phyloP scores from a whole-genome alignment of 2,797 vertebrate genomes.

The Columba guinea region DNA sequence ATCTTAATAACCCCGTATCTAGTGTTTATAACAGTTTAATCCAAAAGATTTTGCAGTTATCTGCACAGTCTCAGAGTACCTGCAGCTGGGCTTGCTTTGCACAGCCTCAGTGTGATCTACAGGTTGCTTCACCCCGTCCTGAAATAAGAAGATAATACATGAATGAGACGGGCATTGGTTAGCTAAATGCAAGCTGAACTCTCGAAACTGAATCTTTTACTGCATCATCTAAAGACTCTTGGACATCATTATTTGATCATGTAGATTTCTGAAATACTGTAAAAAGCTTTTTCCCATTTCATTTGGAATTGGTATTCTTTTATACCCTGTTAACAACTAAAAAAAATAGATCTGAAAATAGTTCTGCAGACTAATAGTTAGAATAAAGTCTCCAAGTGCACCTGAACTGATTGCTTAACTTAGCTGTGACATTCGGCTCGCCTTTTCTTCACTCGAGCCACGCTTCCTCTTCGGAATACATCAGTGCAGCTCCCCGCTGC shows the following conservation, averaged over 20 bases:
- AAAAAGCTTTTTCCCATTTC: background rate
- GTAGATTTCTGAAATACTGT: background rate
- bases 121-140: background rate
- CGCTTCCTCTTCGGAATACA: background rate
- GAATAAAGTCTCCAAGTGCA: background rate
- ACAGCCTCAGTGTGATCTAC: background rate
- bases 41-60: background rate
- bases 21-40: background rate
- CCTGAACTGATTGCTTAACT: slow-evolving; percentile 10
- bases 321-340: background rate
- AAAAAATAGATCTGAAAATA: background rate
- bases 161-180: background rate
- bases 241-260: background rate
- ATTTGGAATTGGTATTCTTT: background rate
- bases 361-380: background rate
- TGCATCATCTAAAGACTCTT: background rate
- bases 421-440: background rate
- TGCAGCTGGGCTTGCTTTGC: background rate
- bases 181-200: background rate
- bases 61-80: background rate
- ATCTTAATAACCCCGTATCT: background rate
- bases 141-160: background rate
- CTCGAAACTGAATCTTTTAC: background rate
- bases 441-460: background rate
- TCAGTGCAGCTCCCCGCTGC: background rate